Base-by-base conservation (phyloP, 35 echinoderm and acorn worm genomes). In the Strongylocentrotus purpuratus region DNA sequence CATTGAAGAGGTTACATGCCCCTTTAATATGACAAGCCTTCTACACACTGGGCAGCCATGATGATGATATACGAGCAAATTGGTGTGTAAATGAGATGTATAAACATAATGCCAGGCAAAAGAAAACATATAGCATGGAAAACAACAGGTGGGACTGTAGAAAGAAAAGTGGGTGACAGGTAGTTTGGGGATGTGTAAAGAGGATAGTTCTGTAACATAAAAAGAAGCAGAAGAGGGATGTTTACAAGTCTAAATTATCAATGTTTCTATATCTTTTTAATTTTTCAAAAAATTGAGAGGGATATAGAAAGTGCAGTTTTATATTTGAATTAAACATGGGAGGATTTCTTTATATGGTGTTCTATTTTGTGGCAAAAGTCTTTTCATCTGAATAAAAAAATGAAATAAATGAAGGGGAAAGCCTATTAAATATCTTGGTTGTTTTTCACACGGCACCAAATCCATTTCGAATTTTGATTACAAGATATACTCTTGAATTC, bases 61-160 rank as follows among this genome's bases (percentile, higher is more conserved):
- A 89, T 18, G 87, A 89, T 89, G 87, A 46, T 22, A 89, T 33
- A 45, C 12, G n/a, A 89, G 87, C 87, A 89, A 45, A 46, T 89
- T 89, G 45, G 87, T 89, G 87, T 89, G 87, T 89, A 89, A 89
- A 89, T 89, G 33, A 46, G 87, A 45, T 89, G 45, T 89, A n/a
- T n/a, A n/a, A 18, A 89, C 25, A 89, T 89, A 89, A 89, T 89
- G 87, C 87, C 87, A 89, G 87, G 87, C 87, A 89, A 89, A 89
- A 45, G 33, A 45, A 46, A 48, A 93, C 45, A 58, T 93, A 93
- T 45, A 93, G 91, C 91, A 93, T 93, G 91, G 48, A 58, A 58
- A 46, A 93, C 48, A 93, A 93, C 48, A 93, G 18, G 48, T 93
- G 46, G 91, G 91, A 93, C 91, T 93, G 25, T 46, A 93, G 14